Conservation (phyloP, 2,113 vertebrate genomes). For the Lichenostomus cassidix region DNA sequence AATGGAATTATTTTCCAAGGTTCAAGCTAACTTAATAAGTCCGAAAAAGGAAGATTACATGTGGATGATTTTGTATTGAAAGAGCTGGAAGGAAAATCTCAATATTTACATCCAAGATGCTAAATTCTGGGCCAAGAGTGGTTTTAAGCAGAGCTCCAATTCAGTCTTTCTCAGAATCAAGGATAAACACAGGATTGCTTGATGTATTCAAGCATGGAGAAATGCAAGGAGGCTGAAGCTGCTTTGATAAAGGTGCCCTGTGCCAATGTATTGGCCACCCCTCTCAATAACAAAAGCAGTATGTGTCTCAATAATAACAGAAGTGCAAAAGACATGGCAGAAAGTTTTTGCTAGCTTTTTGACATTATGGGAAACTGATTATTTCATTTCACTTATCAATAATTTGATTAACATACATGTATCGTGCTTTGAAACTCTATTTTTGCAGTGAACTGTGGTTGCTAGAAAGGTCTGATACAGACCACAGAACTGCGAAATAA, state of each 20-base stretch:
- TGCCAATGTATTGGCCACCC: background rate
- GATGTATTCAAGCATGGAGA: background rate
- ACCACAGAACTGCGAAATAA: conserved; percentile 54
- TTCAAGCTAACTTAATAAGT: background rate
- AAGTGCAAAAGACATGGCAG: background rate
- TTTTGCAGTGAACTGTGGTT: background rate
- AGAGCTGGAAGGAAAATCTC: background rate
- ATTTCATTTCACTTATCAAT: background rate
- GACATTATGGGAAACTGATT: background rate
- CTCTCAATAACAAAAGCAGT: background rate
- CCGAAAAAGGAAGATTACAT: background rate
- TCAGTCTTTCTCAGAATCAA: background rate
- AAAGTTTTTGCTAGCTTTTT: background rate
- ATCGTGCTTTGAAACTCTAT: background rate
- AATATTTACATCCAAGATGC: background rate
- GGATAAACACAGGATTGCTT: background rate
- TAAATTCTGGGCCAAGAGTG: background rate
- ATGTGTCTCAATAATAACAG: background rate
- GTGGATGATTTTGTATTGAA: background rate
- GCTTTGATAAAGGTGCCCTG: background rate
- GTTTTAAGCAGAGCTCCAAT: background rate
- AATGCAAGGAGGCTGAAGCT: background rate
- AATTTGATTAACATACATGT: background rate
- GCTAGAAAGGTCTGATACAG: conserved; percentile 6
- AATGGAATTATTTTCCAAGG: background rate